Base-by-base conservation (phyloP, 2,113 vertebrate genomes). In the Perognathus longimembris region DNA sequence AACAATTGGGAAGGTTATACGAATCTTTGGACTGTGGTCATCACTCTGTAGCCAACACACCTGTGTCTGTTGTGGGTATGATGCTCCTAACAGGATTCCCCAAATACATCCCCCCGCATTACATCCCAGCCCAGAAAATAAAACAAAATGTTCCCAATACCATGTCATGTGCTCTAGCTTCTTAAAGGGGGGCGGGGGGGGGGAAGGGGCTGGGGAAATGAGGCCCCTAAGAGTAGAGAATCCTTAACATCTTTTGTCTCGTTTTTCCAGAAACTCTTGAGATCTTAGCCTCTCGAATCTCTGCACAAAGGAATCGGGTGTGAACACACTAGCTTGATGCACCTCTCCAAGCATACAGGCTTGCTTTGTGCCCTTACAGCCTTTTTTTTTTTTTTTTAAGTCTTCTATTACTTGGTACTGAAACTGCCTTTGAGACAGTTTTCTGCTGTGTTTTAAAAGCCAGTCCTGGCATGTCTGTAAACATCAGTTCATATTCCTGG, bases 401-500 rank as follows among this genome's bases (percentile, higher is more conserved):
- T 73, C 34, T 87, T 85, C 88, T 84, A 71, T 95, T 93, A 89
- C 91, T 77, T 87, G 74, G 93, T 94, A 90, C 91, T 94, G 93
- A 85, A 91, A 81, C 61, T 94, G 87, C 96, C 95, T 96, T 91
- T 89, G 91, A 97, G 96, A 97, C 96, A 97, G 96, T 92, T 97
- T 96, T 96, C 96, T 92, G 90, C 96, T 96, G 92, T 95, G 86
- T 95, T 96, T 90, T 93, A 95, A 96, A 96, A 94, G 92, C 78
- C 88, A 76, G 94, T 75, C 85, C 85, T 91, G 79, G 95, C 89
- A 93, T 95, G 95, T 96, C 95, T 93, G 93, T 97, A 97, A 97
- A 97, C 96, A 97, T 94, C 94, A 97, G 91, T 97, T 97, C 95
- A 88, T 97, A 95, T 97, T 97, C 94, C 97, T 97, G 96, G 97